These are phyloP conservation scores for Gibbula magus DNA, from an alignment of 2,888 invertebrate species.

Conservation along the genomic window DNA sequence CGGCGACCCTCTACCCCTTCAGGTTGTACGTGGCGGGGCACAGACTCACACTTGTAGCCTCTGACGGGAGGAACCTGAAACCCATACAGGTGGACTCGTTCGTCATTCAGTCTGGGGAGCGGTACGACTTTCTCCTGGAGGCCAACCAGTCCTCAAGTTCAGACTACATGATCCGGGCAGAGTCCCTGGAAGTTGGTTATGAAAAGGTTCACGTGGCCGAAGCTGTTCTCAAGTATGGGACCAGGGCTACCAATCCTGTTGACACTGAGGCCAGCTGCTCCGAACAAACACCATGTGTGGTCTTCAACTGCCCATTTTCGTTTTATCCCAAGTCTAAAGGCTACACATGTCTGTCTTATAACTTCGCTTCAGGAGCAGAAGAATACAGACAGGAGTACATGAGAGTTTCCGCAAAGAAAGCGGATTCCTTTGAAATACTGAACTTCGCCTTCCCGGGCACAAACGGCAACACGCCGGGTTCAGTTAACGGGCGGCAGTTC, in stretches of 20 bases:
- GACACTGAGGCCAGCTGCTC: constrained; percentile 27
- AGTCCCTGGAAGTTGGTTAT: constrained; percentile 41
- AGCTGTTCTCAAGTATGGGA: constrained; percentile 43
- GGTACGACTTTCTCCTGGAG: constrained; percentile 49
- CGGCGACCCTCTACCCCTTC: constrained; percentile 47
- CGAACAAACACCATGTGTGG: constrained; percentile 32
- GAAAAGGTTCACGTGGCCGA: constrained; percentile 33
- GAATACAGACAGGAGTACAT: constrained; percentile 18
- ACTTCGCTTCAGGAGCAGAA: constrained; percentile 35
- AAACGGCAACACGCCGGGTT: constrained; percentile 42
- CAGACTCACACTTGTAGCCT: constrained; percentile 43
- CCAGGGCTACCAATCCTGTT: not conserved
- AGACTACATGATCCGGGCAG: constrained; percentile 51
- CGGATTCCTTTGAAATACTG: constrained; percentile 36
- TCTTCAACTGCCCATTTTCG: constrained; percentile 51
- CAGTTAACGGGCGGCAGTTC: constrained; percentile 49
- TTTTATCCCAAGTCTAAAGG: constrained; percentile 25
- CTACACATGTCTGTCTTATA: constrained; percentile 35
- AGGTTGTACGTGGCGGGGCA: constrained; percentile 49
- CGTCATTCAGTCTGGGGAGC: constrained; percentile 52
- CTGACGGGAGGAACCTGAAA: constrained; percentile 46
- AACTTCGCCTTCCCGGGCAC: constrained; percentile 56
- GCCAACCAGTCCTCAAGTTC: constrained; percentile 32
- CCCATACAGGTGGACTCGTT: constrained; percentile 44
- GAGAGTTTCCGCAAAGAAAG: constrained; percentile 11